Base-by-base conservation (phyloP, 2,888 invertebrate genomes). In the Bedellia somnulentella region DNA sequence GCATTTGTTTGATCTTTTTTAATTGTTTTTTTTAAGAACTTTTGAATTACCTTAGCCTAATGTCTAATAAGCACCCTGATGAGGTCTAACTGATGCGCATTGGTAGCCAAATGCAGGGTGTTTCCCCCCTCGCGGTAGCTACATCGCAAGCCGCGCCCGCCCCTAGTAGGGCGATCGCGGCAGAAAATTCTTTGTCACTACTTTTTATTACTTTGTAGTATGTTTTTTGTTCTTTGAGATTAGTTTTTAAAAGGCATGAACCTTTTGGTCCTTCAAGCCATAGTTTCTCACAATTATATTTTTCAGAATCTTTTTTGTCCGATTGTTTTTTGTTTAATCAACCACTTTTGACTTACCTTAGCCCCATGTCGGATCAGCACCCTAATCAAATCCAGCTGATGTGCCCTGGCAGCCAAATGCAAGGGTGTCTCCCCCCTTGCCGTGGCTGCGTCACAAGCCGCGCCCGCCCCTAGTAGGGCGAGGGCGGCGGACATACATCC, bases 401-500 rank as follows among this genome's bases (percentile, higher is more conserved):
- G 97, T 37, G 98, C 96, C 29, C 98, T 75, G 18, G 97, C 95
- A 0, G 98, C 98, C 36, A 98, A 79, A 62, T 98, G 98, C 25
- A 98, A 78, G 2, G 98, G 94, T 1, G 97, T 97, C 75, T 99
- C 98, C 0, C 96, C 97, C 12, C 98, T 80, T 13, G 98, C 92
- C 1, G 98, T 99, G 35, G 93, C 89, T 32, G 92, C 88, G 73
- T 98, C 96, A 1, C 94, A 91, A 51, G 87, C 88, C 12, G 96
- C 96, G 93, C 47, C 95, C 95, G 85, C 32, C 93, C 84, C 43
- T 37, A 98, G 81, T 55, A 99, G 44, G 42, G 91, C 95, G 49
- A 98, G 89, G 39, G 97, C 97, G 52, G 99, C 97, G 76, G 97
- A 96, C 93, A 97, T 94, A 66, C 96, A 96, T 35, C 98, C 98